Percentiles rank a stretch among this genome's conserved stretches.
Conservation (phyloP, 2,113 vertebrate species). For the Tragulus kanchil region DNA sequence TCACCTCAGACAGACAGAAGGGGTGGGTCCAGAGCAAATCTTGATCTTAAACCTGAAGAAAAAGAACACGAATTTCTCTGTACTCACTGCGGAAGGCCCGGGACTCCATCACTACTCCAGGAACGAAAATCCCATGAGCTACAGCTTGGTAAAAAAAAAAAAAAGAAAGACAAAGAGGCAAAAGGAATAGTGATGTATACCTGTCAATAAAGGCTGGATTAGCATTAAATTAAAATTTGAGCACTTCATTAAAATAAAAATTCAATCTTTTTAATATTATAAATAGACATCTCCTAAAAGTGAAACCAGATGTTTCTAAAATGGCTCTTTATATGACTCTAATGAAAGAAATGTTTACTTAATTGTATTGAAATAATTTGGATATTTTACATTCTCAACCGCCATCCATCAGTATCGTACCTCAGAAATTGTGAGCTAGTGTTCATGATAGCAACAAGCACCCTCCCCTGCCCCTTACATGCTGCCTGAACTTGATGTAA, state of each 20-base stretch:
- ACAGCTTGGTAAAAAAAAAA: neutral
- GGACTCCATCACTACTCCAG: rapidly evolving
- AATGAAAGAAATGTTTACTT: conserved; percentile 51
- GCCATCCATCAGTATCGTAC: neutral
- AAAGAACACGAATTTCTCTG: neutral
- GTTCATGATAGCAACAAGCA: neutral
- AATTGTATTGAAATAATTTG: conserved; percentile 41
- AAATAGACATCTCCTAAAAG: neutral
- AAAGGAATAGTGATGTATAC: neutral
- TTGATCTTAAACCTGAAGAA: neutral
- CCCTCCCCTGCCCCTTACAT: neutral
- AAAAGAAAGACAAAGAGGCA: too few relatives aligned
- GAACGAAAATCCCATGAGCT: neutral
- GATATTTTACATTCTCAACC: conserved; percentile 34
- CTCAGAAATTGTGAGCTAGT: neutral
- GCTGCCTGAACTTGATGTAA: neutral
- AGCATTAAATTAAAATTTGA: conserved; percentile 23
- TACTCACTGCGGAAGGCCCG: neutral
- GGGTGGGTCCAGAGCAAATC: neutral
- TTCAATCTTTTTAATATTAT: conserved; percentile 34
- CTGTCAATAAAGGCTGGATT: neutral
- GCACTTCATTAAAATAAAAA: neutral
- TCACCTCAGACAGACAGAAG: neutral
- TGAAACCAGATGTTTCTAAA: conserved; percentile 24
- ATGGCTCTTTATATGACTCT: neutral